Percentiles rank a stretch among this genome's conserved stretches.
Conservation (phyloP, 2,113 vertebrate genomes). For the Sander vitreus region DNA sequence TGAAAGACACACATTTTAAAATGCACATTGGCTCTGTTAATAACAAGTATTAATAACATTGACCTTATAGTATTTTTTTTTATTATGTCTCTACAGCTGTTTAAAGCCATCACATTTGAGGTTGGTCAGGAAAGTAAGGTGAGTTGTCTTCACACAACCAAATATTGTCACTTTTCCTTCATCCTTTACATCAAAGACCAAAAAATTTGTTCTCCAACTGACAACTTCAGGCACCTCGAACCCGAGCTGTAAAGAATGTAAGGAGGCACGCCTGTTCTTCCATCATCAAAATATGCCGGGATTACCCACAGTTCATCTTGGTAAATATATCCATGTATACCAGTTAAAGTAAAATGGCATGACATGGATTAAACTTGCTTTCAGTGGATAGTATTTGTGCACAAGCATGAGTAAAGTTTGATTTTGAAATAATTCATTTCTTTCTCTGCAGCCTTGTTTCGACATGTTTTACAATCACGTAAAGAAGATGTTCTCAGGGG, state of each 20-base stretch:
- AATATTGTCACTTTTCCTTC: background rate
- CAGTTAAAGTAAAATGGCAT: background rate
- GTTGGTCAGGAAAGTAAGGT: slow-evolving; percentile 91
- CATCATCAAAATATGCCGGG: slow-evolving; percentile 95
- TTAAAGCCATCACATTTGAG: slow-evolving; percentile 93
- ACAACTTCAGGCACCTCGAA: slow-evolving; percentile 88
- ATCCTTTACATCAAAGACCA: background rate
- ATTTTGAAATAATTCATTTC: background rate
- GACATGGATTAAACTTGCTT: background rate
- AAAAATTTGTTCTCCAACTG: background rate
- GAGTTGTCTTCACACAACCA: slow-evolving; percentile 46
- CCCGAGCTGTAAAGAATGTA: slow-evolving; percentile 93
- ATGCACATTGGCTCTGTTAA: background rate
- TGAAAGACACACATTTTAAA: background rate
- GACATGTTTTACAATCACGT: slow-evolving; percentile 93
- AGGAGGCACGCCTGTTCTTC: slow-evolving; percentile 95
- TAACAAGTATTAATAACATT: background rate
- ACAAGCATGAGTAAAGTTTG: background rate
- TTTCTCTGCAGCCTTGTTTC: slow-evolving; percentile 88
- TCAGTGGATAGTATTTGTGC: background rate
- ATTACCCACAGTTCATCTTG: slow-evolving; percentile 93
- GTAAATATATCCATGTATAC: slow-evolving; percentile 71
- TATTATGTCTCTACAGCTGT: slow-evolving; percentile 83
- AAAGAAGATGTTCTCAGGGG: slow-evolving; percentile 90
- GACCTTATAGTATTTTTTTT: background rate